Base-by-base conservation (phyloP, 2,888 invertebrate species). In the Temnothorax ravouxi region DNA sequence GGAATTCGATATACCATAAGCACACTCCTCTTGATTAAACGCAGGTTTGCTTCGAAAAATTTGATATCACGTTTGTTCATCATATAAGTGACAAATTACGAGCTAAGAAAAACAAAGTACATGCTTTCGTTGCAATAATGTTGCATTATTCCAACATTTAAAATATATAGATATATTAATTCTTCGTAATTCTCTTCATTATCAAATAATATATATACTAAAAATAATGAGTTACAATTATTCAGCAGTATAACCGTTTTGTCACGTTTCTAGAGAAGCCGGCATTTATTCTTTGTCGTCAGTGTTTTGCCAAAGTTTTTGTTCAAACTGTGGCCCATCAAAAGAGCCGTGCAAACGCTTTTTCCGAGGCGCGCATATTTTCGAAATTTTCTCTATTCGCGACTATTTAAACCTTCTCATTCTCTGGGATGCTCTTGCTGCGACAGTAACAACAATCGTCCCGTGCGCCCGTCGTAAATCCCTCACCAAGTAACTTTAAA, bases 401-500 rank as follows among this genome's bases (percentile, higher is more conserved):
- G 79, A 59, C 59, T 72, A 72, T 80, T 80, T 80, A 80, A 80
- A 80, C 13, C 71, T 59, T 47, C 38, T 38, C 72, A 25, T 80
- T 80, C n/a, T n/a, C 47, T 50, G 25, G 72, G 59, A 71, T 72
- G 72, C 72, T 79, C 59, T 59, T 21, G 44, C 59, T 50, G 72
- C 79, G 72, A 80, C 72, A 80, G 79, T 79, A 79, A 79, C 79
- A 79, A 79, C 79, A 79, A 79, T 80, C 72, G 79, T 80, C 59
- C 79, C 56, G 71, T n/a, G 47, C n/a, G n/a, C 79, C 47, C 59
- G 79, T 79, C 71, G 79, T 80, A 80, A 80, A 80, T 80, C 79
- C 79, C 72, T 80, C 72, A 72, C 79, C 79, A 80, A 80, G 79
- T 80, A 80, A 80, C 79, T 80, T 80, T 72, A 80, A 80, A 80